A percentile compares a stretch with the other conserved stretches of the same genome.
phyloP scores from a whole-genome alignment of 1,140 invertebrate genomes.

The Bicyclus anynana region DNA sequence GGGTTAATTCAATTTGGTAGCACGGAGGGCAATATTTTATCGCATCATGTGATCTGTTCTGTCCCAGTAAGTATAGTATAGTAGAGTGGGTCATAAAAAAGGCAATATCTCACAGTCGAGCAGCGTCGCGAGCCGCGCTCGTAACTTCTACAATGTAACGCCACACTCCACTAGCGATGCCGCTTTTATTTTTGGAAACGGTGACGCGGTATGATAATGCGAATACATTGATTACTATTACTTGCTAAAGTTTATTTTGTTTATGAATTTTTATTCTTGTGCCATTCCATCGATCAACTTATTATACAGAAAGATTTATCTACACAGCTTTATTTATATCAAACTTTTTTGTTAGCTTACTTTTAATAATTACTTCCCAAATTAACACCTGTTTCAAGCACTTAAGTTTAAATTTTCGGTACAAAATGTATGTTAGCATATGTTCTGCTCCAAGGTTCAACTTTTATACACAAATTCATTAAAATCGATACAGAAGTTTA shows the following conservation, averaged over 20 bases:
- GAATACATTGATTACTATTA: neutral
- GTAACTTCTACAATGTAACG: slow-evolving; percentile 74
- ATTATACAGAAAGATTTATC: too few species aligned
- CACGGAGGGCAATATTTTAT: slow-evolving; percentile 72
- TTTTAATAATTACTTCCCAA: too few species aligned
- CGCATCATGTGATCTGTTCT: slow-evolving; percentile 75
- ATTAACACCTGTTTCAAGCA: too few species aligned
- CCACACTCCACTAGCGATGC: slow-evolving; percentile 39
- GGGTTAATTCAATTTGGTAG: slow-evolving; percentile 73
- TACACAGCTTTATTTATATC: too few species aligned
- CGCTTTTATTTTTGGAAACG: slow-evolving; percentile 22
- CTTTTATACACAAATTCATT: too few species aligned
- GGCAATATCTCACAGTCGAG: slow-evolving; percentile 75
- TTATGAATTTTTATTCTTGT: neutral
- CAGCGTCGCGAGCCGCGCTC: slow-evolving; percentile 59
- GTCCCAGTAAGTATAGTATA: slow-evolving; percentile 71
- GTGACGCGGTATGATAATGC: slow-evolving; percentile 13
- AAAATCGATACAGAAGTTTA: too few species aligned
- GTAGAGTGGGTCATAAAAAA: slow-evolving; percentile 75
- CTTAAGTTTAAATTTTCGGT: too few species aligned
- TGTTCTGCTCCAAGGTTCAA: too few species aligned
- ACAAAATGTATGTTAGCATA: too few species aligned
- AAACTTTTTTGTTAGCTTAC: too few species aligned
- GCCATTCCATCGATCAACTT: too few species aligned
- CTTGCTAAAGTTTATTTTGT: neutral